These are phyloP conservation scores for Mus spretus DNA, from an alignment of 2,797 vertebrate species.

Conservation along the genomic window DNA sequence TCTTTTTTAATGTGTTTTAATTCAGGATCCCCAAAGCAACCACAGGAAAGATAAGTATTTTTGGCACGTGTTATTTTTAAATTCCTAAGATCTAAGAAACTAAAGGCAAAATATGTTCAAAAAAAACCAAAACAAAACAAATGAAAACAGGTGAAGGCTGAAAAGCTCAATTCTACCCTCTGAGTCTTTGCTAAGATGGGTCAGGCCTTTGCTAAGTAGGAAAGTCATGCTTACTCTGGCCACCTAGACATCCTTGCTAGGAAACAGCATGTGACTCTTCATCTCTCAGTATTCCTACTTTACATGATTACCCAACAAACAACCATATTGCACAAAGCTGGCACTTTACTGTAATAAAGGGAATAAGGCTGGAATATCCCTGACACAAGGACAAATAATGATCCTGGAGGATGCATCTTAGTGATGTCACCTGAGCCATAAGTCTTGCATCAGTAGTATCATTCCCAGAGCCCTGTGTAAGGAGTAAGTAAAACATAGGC, in stretches of 20 bases:
- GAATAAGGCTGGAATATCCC: neutral
- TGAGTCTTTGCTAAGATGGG: neutral
- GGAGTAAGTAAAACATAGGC: neutral
- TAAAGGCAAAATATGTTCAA: slow-evolving; percentile 61
- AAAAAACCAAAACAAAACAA: slow-evolving; percentile 20
- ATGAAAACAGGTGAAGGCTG: slow-evolving; percentile 62
- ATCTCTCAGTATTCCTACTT: neutral
- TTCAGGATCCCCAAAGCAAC: neutral
- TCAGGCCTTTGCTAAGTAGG: neutral
- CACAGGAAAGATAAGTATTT: slow-evolving; percentile 69
- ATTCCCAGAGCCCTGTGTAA: neutral
- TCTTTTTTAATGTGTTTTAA: slow-evolving; percentile 62
- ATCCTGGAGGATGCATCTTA: neutral
- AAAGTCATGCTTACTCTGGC: neutral
- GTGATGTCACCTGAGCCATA: neutral
- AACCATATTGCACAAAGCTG: neutral
- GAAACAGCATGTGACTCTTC: neutral
- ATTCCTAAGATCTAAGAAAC: slow-evolving; percentile 67
- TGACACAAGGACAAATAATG: rapidly evolving
- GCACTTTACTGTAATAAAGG: neutral
- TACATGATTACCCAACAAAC: neutral
- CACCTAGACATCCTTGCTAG: neutral
- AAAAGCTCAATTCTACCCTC: slow-evolving; percentile 1
- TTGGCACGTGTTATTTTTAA: slow-evolving; percentile 71
- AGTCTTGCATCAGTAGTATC: neutral